Evolutionary conservation across 2,797 vertebrate genomes (phyloP).

Genomic region (Chromis chromis): DNA sequence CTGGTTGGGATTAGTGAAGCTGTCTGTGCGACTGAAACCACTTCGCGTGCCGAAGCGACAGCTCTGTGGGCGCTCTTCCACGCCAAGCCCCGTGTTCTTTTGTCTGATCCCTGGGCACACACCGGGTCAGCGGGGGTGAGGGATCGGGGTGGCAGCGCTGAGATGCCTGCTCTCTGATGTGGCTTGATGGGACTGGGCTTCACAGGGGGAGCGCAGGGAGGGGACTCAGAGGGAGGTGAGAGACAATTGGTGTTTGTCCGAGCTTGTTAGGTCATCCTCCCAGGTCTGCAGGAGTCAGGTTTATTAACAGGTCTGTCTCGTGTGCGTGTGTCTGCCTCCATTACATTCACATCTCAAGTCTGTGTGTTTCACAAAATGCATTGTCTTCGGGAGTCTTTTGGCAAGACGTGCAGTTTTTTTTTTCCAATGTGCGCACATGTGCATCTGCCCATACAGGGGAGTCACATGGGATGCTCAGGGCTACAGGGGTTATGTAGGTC

Average conservation of each 20-base stretch:
- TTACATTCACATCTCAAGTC: conserved; percentile 18
- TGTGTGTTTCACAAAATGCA: conserved; percentile 24
- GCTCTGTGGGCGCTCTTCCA: conserved; percentile 68
- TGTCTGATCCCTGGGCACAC: conserved; percentile 74
- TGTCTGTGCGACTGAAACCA: conserved; percentile 57
- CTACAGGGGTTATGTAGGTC: conserved; percentile 88
- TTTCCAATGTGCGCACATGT: conserved; percentile 39
- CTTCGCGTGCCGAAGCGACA: conserved; percentile 69
- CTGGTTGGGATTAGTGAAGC: conserved; percentile 63
- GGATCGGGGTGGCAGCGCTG: conserved; percentile 61
- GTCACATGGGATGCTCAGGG: conserved; percentile 80
- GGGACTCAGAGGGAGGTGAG: conserved; percentile 59
- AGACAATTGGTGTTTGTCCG: conserved; percentile 71
- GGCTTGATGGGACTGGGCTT: conserved; percentile 70
- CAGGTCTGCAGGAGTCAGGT: conserved; percentile 59
- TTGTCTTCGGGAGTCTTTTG: conserved; percentile 14
- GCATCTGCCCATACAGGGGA: conserved; percentile 53
- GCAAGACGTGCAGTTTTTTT: conserved; percentile 10
- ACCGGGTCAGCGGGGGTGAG: conserved; percentile 57
- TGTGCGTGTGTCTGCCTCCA: conserved; percentile 23
- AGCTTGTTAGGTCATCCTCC: conserved; percentile 72
- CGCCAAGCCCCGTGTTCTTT: conserved; percentile 65
- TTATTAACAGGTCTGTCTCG: conserved; percentile 39
- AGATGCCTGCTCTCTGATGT: conserved; percentile 75
- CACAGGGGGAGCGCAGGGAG: conserved; percentile 34